phyloP scores from a whole-genome alignment of 2,888 invertebrate genomes.

The Trachelus troglodyta region DNA sequence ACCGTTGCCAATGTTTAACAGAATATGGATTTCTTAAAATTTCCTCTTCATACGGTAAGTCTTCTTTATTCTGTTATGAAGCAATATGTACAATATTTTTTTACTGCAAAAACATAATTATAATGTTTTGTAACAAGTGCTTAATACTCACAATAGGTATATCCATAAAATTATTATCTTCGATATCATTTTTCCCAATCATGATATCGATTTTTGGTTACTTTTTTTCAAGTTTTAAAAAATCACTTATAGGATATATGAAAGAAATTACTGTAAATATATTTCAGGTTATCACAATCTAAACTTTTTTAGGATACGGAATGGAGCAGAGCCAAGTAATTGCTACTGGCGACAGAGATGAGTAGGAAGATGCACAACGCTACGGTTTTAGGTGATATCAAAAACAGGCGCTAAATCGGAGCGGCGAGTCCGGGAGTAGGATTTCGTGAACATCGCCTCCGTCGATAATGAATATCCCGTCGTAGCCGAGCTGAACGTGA shows the following conservation, averaged over 20 bases:
- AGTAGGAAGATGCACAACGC: too few relatives aligned
- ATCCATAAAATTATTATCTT: background rate
- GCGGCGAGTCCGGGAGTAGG: too few relatives aligned
- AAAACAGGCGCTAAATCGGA: too few relatives aligned
- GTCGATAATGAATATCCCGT: too few relatives aligned
- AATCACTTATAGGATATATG: background rate
- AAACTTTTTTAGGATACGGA: background rate
- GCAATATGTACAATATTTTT: background rate
- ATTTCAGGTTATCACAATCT: background rate
- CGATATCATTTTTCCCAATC: background rate
- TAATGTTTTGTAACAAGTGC: background rate
- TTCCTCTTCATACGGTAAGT: conserved; percentile 98
- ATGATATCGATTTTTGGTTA: background rate
- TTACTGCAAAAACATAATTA: background rate
- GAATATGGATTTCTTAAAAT: conserved; percentile 97
- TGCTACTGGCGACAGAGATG: too few relatives aligned
- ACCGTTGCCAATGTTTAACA: conserved; percentile 98
- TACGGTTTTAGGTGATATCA: too few relatives aligned
- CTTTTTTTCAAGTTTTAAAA: background rate
- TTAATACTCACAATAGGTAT: background rate
- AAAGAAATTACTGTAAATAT: background rate
- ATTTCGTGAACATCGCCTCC: too few relatives aligned
- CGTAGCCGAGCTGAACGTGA: too few relatives aligned
- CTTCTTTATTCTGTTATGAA: conserved; percentile 82
- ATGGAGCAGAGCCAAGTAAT: background rate